Percentiles rank a stretch among this genome's conserved stretches.
Conservation (phyloP, 2,113 vertebrate species). For the Ahaetulla prasina region DNA sequence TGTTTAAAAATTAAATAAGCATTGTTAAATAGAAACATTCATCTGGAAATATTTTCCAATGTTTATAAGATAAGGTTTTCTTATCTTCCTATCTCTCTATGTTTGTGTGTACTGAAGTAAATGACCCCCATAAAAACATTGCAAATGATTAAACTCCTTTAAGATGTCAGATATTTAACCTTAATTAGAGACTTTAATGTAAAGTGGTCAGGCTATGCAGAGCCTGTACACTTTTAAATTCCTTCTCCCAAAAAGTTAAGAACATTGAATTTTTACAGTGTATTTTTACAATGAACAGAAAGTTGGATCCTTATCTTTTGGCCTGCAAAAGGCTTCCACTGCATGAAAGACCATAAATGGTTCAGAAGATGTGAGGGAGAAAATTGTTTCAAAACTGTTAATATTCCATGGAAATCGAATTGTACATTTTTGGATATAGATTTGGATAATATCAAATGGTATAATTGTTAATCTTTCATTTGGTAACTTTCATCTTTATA, state of each 20-base stretch:
- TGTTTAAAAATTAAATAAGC: constrained; percentile 64
- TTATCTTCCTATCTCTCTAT: constrained; percentile 67
- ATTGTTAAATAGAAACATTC: constrained; percentile 62
- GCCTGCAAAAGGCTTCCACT: background rate
- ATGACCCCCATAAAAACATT: constrained; percentile 69
- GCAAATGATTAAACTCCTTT: constrained; percentile 59
- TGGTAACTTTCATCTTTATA: background rate
- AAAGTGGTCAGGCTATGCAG: constrained; percentile 19
- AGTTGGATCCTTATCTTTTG: background rate
- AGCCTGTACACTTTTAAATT: background rate
- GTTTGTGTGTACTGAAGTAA: constrained; percentile 65
- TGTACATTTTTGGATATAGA: background rate
- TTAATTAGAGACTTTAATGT: constrained; percentile 36
- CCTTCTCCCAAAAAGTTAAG: background rate
- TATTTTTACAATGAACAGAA: background rate
- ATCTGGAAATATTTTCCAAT: constrained; percentile 68
- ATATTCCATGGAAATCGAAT: background rate
- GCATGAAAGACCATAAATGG: background rate
- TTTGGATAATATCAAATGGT: background rate
- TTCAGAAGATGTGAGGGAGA: background rate
- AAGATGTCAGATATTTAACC: constrained; percentile 50
- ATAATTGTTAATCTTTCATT: background rate
- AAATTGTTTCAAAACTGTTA: background rate
- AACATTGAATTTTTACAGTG: background rate
- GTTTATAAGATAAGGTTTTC: constrained; percentile 70